These are phyloP conservation scores for Polypedilum vanderplanki DNA, from an alignment of 1,140 invertebrate genomes.

Conservation along the genomic window DNA sequence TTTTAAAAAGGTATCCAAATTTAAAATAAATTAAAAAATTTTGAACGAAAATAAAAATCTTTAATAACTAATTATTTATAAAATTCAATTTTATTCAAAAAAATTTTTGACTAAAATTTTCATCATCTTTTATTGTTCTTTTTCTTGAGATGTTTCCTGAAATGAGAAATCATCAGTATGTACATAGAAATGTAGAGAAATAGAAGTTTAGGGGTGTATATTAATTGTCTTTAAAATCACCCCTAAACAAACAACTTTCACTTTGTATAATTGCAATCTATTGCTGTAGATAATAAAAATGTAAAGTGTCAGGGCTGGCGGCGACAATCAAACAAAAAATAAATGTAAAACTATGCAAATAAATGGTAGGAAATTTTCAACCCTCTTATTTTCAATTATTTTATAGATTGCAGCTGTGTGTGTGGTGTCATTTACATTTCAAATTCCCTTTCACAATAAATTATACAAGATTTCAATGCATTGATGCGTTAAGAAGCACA, in stretches of 20 bases:
- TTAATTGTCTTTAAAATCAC: conserved; percentile 6
- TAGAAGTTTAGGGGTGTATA: not conserved
- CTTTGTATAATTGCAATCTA: not conserved
- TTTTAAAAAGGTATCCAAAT: too few relatives aligned
- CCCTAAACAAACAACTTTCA: conserved; percentile 19
- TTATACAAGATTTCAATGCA: conserved; percentile 26
- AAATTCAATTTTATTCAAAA: too few relatives aligned
- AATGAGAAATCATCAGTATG: conserved; percentile 12
- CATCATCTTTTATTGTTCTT: not conserved
- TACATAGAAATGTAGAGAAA: too few relatives aligned
- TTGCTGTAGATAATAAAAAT: not conserved
- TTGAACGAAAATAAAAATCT: too few relatives aligned
- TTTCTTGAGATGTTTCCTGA: not conserved
- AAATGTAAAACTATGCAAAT: conserved; percentile 27
- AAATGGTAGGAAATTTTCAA: conserved; percentile 14
- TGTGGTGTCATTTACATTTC: not conserved
- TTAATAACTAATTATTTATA: too few relatives aligned
- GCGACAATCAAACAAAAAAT: not conserved
- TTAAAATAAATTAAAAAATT: too few relatives aligned
- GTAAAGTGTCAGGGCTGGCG: not conserved
- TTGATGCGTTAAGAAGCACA: conserved; percentile 25
- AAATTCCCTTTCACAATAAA: conserved; percentile 11
- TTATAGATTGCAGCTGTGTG: not conserved
- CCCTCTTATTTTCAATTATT: not conserved
- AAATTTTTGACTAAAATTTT: too few relatives aligned